Evolutionary conservation across 2,888 invertebrate genomes (phyloP).

Genomic region (Polymixis lichenea): DNA sequence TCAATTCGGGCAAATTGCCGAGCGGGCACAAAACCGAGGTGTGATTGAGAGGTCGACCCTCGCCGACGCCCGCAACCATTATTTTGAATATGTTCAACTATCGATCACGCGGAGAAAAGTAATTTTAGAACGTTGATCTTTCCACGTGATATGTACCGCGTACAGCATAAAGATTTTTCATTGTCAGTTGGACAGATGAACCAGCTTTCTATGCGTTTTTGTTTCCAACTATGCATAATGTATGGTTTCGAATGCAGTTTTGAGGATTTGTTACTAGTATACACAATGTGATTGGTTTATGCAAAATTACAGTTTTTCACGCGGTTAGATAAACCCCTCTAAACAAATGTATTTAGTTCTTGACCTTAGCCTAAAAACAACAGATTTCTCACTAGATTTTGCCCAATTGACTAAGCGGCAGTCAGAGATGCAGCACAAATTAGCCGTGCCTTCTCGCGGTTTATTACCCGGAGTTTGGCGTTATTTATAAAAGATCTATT

Average conservation of each 20-base stretch:
- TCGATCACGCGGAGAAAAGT: constrained; percentile 81
- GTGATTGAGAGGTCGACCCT: constrained; percentile 83
- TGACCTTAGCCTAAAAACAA: constrained; percentile 25
- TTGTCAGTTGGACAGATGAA: constrained; percentile 68
- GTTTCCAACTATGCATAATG: constrained; percentile 26
- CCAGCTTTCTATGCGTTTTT: constrained; percentile 52
- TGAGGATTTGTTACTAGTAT: not conserved
- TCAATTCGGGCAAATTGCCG: constrained; percentile 88
- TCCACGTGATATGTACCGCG: constrained; percentile 70
- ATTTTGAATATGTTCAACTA: constrained; percentile 85
- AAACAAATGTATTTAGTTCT: not conserved
- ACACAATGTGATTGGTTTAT: not conserved
- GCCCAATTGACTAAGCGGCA: constrained; percentile 43
- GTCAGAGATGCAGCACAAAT: constrained; percentile 71
- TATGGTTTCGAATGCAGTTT: constrained; percentile 16
- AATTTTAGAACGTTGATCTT: constrained; percentile 79
- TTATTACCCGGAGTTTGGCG: constrained; percentile 74
- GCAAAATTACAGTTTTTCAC: not conserved
- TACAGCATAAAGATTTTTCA: constrained; percentile 75
- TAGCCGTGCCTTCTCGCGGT: constrained; percentile 73
- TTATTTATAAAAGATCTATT: constrained; percentile 89
- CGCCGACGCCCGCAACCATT: constrained; percentile 76
- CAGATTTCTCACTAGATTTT: constrained; percentile 16
- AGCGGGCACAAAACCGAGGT: constrained; percentile 77
- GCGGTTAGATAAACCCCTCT: not conserved